Base-by-base conservation (phyloP, 2,888 invertebrate genomes). In the Cataglyphis livida region DNA sequence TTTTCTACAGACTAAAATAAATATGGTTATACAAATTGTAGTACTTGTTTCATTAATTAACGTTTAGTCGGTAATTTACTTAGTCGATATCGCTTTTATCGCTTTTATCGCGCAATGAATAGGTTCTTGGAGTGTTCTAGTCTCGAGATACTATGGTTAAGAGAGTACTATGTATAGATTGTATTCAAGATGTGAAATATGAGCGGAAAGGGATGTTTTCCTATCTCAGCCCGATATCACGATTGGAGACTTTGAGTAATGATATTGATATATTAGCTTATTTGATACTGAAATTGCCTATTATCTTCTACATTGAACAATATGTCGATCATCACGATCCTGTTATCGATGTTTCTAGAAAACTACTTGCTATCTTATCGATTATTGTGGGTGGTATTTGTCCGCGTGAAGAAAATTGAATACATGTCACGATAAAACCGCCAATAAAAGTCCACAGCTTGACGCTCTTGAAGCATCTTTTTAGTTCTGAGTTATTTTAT, bases 261-360 rank as follows among this genome's bases (percentile, higher is more conserved):
- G 87, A 87, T 81, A 84, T 84, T 75, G 83, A 78, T 64, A 84
- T 82, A 84, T 82, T 84, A 75, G 87, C 87, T 85, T 88, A 87
- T 88, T 88, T 89, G 87, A 85, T 85, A 85, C 85, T 85, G 89
- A 87, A 87, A 88, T 87, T 87, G 87, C 84, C 89, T 85, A 83
- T 88, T 87, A 87, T 82, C 83, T 88, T 79, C 83, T 21, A 73
- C 81, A 85, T 88, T 84, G 85, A 65, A 79, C 85, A 61, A 89
- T 89, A 85, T 83, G 83, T 88, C 85, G 71, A 62, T 81, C 85
- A 79, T 68, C 81, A 57, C 21, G 61, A 61, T 64, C 81, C 12
- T 57, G 64, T 84, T 86, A 79, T 68, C 79, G 65, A 74, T 83
- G 25, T 61, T 82, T 66, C 59, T 41, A 21, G 59, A 64, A 83